A percentile compares a stretch with the other conserved stretches of the same genome.
Conservation (phyloP, 2,113 vertebrate species). For the Neolamprologus toae region DNA sequence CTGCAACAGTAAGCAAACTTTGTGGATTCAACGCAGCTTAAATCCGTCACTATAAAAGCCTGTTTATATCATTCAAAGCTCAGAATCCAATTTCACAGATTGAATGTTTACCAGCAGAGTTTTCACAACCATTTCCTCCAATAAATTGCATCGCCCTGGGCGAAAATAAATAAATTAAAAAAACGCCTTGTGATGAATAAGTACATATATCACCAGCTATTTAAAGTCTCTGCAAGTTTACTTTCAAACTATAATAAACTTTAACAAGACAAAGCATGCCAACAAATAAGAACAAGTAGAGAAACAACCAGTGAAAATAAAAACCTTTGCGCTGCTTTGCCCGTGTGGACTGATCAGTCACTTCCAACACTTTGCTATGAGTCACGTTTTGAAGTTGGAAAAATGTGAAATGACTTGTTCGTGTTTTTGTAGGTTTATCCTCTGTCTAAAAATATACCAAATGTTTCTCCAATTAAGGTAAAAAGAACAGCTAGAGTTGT, state of each 20-base stretch:
- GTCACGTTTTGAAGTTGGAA: not conserved
- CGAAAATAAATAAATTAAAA: accelerated
- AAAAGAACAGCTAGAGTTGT: not conserved
- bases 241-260: not conserved
- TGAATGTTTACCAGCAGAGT: not conserved
- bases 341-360: not conserved
- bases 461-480: constrained; percentile 9
- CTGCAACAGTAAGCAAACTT: not conserved
- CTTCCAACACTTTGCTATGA: not conserved
- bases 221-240: not conserved
- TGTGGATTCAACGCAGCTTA: not conserved
- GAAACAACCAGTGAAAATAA: not conserved
- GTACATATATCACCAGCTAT: not conserved
- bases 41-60: not conserved
- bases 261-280: not conserved
- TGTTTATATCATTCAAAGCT: not conserved
- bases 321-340: not conserved
- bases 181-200: not conserved
- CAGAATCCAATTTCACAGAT: not conserved
- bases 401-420: not conserved
- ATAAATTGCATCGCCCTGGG: not conserved
- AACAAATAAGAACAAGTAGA: not conserved
- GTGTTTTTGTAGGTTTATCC: not conserved
- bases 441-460: constrained; percentile 22
- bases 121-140: not conserved